Evolutionary conservation across 2,113 vertebrate genomes (phyloP).

Genomic region (Xenus cinereus): DNA sequence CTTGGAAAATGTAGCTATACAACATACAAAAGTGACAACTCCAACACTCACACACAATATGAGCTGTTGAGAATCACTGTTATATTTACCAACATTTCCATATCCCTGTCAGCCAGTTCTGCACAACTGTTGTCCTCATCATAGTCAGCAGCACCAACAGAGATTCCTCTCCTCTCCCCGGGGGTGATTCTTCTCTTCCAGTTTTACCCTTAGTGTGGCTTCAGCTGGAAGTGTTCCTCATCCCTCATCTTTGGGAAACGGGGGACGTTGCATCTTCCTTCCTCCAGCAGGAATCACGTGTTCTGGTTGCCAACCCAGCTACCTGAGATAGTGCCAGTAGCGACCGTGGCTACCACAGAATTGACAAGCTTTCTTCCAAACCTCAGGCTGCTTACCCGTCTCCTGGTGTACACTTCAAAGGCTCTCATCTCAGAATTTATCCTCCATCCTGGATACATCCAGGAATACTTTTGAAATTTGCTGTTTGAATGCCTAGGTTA

Average conservation of each 20-base stretch:
- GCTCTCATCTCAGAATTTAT: not conserved
- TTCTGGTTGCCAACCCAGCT: not conserved
- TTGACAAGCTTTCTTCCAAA: not conserved
- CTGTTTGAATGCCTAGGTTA: not conserved
- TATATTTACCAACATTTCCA: conserved; percentile 76
- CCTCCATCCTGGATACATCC: not conserved
- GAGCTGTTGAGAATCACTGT: conserved; percentile 74
- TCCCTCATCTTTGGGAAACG: not conserved
- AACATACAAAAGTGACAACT: conserved; percentile 71
- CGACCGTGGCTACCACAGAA: not conserved
- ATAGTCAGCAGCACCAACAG: conserved; percentile 68
- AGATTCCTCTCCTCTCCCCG: conserved; percentile 35
- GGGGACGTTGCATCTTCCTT: not conserved
- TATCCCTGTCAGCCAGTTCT: conserved; percentile 71
- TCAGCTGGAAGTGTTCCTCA: not conserved
- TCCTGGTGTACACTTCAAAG: not conserved
- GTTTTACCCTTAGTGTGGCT: not conserved
- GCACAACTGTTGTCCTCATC: conserved; percentile 71
- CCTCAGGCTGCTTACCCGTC: not conserved
- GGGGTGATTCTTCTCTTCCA: conserved; percentile 19
- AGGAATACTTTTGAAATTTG: not conserved
- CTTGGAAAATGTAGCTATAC: conserved; percentile 72
- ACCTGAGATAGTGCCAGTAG: not conserved
- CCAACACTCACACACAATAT: conserved; percentile 71
- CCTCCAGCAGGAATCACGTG: not conserved